These are phyloP conservation scores for Venusia cambrica DNA, from an alignment of 2,888 invertebrate species.

Conservation along the genomic window DNA sequence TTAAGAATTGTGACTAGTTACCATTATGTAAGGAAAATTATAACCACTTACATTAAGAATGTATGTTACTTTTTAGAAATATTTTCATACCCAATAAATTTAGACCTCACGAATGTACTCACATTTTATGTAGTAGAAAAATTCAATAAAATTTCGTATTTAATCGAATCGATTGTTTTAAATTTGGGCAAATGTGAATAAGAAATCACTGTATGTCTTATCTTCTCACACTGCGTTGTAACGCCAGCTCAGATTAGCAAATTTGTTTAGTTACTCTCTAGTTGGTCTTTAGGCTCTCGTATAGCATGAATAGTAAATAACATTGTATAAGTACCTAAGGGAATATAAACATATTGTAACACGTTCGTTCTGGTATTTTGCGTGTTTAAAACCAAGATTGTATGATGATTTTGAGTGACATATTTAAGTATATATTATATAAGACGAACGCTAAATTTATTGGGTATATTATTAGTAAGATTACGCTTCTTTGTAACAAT, in stretches of 20 bases:
- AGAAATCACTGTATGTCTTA: conserved; percentile 65
- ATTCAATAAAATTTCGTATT: conserved; percentile 52
- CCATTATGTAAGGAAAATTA: conserved; percentile 25
- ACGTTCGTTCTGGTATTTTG: conserved; percentile 18
- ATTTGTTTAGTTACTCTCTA: conserved; percentile 52
- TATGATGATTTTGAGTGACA: conserved; percentile 57
- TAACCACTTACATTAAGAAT: conserved; percentile 37
- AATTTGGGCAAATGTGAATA: conserved; percentile 71
- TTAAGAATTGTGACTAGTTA: conserved; percentile 34
- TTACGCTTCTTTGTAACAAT: conserved; percentile 44
- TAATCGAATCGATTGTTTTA: conserved; percentile 52
- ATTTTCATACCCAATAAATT: conserved; percentile 77
- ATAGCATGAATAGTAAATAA: conserved; percentile 45
- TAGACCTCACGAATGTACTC: conserved; percentile 61
- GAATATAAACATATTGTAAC: conserved; percentile 8
- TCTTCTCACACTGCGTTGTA: conserved; percentile 70
- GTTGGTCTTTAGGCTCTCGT: conserved; percentile 73
- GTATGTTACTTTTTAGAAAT: conserved; percentile 59
- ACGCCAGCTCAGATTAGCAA: conserved; percentile 28
- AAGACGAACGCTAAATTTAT: conserved; percentile 78
- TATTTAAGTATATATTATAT: conserved; percentile 57
- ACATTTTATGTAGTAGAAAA: conserved; percentile 51
- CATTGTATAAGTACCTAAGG: conserved; percentile 5
- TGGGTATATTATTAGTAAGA: conserved; percentile 69
- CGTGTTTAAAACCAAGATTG: conserved; percentile 32